Conservation (phyloP, 2,113 vertebrate species). For the Paratilapia polleni region DNA sequence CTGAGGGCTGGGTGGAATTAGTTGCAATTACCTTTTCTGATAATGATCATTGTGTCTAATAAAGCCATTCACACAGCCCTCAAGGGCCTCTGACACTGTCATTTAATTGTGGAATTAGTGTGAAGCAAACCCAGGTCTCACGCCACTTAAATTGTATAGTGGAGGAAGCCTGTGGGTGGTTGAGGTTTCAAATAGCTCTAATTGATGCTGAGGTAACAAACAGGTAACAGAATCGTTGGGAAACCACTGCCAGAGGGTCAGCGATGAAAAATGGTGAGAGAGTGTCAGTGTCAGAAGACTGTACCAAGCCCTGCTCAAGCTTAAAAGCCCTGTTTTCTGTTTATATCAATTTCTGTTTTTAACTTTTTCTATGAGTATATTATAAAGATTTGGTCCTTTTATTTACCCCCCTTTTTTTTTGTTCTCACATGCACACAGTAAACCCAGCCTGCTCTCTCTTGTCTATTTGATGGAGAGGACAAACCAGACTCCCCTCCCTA, state of each 20-base stretch:
- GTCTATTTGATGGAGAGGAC: neutral
- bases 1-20: constrained; percentile 61
- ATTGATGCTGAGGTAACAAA: constrained; percentile 68
- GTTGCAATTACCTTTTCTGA: constrained; percentile 63
- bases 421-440: neutral
- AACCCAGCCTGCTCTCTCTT: neutral
- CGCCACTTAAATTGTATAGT: constrained; percentile 61
- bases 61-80: constrained; percentile 55
- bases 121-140: constrained; percentile 62
- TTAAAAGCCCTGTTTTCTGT: neutral
- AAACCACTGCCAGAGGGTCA: constrained; percentile 48
- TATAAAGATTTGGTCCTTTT: neutral
- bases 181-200: constrained; percentile 71
- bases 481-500: neutral
- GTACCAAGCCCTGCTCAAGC: neutral
- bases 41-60: constrained; percentile 56
- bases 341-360: neutral
- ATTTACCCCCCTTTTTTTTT: neutral
- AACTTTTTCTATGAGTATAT: neutral
- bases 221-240: constrained; percentile 66
- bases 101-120: constrained; percentile 58
- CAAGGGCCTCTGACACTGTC: constrained; percentile 39
- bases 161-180: constrained; percentile 56
- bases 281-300: constrained; percentile 37
- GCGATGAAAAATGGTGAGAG: constrained; percentile 7